phyloP scores from a whole-genome alignment of 2,113 vertebrate species.

The Barbus barbus region DNA sequence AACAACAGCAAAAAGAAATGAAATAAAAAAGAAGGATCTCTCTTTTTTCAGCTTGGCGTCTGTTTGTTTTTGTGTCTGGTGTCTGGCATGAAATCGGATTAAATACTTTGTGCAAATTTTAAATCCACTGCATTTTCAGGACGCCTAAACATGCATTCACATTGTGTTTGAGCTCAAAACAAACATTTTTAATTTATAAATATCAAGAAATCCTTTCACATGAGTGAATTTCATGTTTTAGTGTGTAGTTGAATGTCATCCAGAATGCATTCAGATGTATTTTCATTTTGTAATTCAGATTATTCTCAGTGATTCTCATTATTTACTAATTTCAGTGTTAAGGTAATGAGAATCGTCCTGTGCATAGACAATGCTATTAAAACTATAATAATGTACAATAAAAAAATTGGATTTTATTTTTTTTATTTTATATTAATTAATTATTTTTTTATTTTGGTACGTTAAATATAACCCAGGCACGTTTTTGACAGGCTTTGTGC shows the following conservation, averaged over 20 bases:
- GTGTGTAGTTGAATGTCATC: too few species aligned
- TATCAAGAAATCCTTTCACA: neutral
- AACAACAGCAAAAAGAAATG: conserved; percentile 67
- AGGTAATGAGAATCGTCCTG: neutral
- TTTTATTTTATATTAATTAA: too few species aligned
- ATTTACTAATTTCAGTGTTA: neutral
- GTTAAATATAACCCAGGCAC: too few species aligned
- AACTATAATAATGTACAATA: too few species aligned
- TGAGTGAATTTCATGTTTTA: neutral
- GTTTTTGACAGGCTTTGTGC: neutral
- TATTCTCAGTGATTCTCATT: neutral
- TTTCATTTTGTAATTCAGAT: neutral
- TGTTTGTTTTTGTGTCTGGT: conserved; percentile 69
- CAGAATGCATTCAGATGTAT: neutral
- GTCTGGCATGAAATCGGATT: conserved; percentile 62
- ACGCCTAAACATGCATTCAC: neutral
- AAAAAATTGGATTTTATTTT: too few species aligned
- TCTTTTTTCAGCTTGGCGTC: conserved; percentile 76
- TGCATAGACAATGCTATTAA: rapidly evolving
- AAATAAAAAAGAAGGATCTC: conserved; percentile 75
- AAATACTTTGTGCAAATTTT: neutral
- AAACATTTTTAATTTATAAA: neutral
- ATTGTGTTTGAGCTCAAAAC: neutral
- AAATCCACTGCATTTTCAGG: neutral
- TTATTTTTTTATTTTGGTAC: too few species aligned